These are phyloP conservation scores for Metopolophium dirhodum DNA, from an alignment of 1,140 invertebrate genomes.

Conservation along the genomic window DNA sequence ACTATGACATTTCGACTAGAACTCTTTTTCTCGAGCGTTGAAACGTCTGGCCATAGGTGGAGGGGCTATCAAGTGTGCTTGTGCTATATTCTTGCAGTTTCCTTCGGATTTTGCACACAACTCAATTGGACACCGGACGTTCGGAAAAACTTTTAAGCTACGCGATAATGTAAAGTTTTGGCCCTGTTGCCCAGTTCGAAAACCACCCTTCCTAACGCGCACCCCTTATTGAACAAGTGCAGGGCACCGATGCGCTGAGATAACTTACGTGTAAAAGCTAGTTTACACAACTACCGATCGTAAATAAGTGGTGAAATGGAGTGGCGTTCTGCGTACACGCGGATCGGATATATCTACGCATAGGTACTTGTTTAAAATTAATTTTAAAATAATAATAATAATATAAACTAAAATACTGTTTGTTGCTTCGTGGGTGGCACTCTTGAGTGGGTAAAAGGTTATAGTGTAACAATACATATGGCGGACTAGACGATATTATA, in stretches of 20 bases:
- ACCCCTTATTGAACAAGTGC: neutral
- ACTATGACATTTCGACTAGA: neutral
- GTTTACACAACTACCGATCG: neutral
- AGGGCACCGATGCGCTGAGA: neutral
- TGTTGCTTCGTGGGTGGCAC: neutral
- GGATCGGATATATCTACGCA: neutral
- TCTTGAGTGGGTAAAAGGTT: neutral
- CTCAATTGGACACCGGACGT: neutral
- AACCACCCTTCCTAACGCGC: neutral
- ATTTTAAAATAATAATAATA: neutral
- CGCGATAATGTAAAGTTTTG: neutral
- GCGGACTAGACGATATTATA: neutral
- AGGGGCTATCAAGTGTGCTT: neutral
- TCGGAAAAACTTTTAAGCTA: conserved; percentile 28
- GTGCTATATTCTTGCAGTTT: neutral
- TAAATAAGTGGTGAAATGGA: neutral
- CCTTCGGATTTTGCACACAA: conserved; percentile 7
- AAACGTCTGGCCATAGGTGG: neutral
- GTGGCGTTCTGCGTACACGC: neutral
- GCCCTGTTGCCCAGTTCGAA: neutral
- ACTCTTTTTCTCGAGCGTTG: neutral
- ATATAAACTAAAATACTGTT: neutral
- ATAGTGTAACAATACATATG: neutral
- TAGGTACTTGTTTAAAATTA: neutral
- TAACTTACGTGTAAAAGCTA: conserved; percentile 21